Evolutionary conservation across 2,888 invertebrate species (phyloP).

Genomic region (Pristionchus maxplancki): DNA sequence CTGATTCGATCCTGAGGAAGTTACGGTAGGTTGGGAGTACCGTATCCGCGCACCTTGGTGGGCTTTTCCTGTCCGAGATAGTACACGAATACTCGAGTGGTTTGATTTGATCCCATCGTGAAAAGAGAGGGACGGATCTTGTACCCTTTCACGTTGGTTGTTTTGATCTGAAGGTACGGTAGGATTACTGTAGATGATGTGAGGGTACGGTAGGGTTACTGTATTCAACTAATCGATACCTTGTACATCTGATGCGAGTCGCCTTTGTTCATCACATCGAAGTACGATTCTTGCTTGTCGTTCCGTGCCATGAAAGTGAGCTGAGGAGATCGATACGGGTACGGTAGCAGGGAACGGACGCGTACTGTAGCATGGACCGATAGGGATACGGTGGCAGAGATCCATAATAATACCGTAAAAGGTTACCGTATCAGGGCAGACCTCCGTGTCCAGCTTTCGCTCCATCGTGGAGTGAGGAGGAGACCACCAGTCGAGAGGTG

Average conservation of each 20-base stretch:
- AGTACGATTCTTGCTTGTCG: neutral
- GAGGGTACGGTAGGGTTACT: neutral
- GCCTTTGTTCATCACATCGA: neutral
- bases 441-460: neutral
- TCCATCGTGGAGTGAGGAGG: neutral
- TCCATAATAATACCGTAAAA: neutral
- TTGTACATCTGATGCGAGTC: conserved; percentile 6
- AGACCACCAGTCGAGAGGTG: neutral
- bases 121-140: neutral
- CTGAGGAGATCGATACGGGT: neutral
- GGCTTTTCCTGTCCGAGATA: neutral
- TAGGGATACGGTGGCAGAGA: neutral
- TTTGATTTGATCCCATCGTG: neutral
- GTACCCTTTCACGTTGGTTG: neutral
- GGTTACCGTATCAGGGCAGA: neutral
- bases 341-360: neutral
- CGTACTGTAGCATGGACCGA: neutral
- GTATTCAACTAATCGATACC: neutral
- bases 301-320: neutral
- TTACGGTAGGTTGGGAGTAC: neutral
- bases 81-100: neutral
- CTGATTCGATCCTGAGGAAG: conserved; percentile 29
- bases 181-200: neutral
- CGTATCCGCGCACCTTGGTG: neutral
- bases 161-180: conserved; percentile 11